phyloP scores from a whole-genome alignment of 2,797 vertebrate species.

The Gymnodraco acuticeps region DNA sequence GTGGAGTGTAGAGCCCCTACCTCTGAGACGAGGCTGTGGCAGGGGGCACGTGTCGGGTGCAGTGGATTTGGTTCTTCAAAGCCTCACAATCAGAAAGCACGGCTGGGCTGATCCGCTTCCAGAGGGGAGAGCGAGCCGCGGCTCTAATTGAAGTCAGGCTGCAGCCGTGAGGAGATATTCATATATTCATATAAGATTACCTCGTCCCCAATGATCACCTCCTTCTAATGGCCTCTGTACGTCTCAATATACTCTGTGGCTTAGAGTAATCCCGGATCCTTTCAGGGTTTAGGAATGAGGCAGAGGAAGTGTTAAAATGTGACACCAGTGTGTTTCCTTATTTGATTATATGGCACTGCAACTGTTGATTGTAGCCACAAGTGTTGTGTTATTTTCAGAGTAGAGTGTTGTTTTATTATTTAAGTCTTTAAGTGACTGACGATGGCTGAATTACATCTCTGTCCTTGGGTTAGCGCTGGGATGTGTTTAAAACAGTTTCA shows the following conservation, averaged over 20 bases:
- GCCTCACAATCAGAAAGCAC: slow-evolving; percentile 72
- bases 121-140: slow-evolving; percentile 39
- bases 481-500: neutral
- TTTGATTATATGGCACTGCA: slow-evolving; percentile 37
- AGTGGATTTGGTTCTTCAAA: slow-evolving; percentile 76
- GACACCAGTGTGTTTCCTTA: slow-evolving; percentile 30
- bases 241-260: slow-evolving; percentile 52
- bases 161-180: slow-evolving; percentile 67
- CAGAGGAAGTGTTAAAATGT: slow-evolving; percentile 46
- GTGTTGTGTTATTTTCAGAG: slow-evolving; percentile 39
- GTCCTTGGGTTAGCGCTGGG: neutral
- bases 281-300: slow-evolving; percentile 58
- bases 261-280: slow-evolving; percentile 66
- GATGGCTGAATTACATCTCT: slow-evolving; percentile 4
- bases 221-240: slow-evolving; percentile 53
- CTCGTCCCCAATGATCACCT: slow-evolving; percentile 57
- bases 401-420: slow-evolving; percentile 17
- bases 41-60: slow-evolving; percentile 63
- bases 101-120: slow-evolving; percentile 68
- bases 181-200: slow-evolving; percentile 78
- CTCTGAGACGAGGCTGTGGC: slow-evolving; percentile 52
- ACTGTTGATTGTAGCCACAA: slow-evolving; percentile 40
- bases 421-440: slow-evolving; percentile 25
- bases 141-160: slow-evolving; percentile 75
- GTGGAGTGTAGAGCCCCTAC: slow-evolving; percentile 22